Base-by-base conservation (phyloP, 2,113 vertebrate genomes). In the Maccullochella peelii region DNA sequence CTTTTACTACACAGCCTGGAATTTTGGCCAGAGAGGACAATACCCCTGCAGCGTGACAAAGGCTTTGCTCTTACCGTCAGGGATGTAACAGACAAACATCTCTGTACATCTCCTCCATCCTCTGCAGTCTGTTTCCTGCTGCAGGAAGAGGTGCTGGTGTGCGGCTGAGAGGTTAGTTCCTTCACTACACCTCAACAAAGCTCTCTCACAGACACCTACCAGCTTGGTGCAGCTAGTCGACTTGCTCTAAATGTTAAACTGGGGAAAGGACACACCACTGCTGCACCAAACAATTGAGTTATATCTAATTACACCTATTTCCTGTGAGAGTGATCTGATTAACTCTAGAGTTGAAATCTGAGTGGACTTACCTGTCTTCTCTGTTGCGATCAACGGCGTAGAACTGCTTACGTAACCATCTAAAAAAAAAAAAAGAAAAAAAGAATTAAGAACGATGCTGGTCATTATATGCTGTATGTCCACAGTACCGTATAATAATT, bases 401-500 rank as follows among this genome's bases (percentile, higher is more conserved):
- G 92, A 99, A 99, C 95, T 99, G 98, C 86, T 99, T 99, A 79
- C 98, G 95, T 79, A 99, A 96, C 98, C 98, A 99, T 93, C 98
- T 99, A 21, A 54, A 79, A 8, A 58, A 20, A 40, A 20, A 9
- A 42, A 30, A 62, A 44, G n/a, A 20, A 1, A 38, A 7, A 38
- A 5, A 77, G 14, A 58, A 57, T 50, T 16, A 15, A 68, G 7
- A 9, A 33, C 6, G 25, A 66, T 25, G 2, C 15, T 18, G 23
- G 8, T 23, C 8, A 12, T 47, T 15, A 77, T 18, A 73, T n/a
- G 0, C 6, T 0, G 2, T 54, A 44, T 38, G 42, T 42, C 36
- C 15, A 49, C 21, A 61, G n/a, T 9, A 38, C 2, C 2, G 44
- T 1, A 9, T 8, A 9, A 8, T 14, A 47, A n/a, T n/a, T n/a